These are phyloP conservation scores for Halcyon malimbica DNA, from an alignment of 2,113 vertebrate species.

Conservation along the genomic window DNA sequence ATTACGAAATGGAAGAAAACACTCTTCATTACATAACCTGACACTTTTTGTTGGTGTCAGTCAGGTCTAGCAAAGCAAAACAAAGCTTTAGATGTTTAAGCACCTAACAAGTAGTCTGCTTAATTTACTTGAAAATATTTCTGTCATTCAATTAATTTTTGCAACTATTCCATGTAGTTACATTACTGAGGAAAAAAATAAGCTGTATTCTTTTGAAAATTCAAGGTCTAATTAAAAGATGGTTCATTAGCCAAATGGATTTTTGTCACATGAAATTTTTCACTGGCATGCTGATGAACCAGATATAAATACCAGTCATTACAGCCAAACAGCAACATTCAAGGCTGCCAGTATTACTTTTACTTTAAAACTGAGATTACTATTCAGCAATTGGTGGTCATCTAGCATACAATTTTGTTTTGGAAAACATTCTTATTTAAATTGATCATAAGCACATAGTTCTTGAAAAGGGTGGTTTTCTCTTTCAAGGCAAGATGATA, in stretches of 20 bases:
- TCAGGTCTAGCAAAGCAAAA: not conserved
- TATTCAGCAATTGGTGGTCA: not conserved
- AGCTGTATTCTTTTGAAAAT: constrained; percentile 20
- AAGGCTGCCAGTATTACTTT: not conserved
- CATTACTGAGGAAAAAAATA: not conserved
- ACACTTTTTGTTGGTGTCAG: not conserved
- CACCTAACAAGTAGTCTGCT: not conserved
- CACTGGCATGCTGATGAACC: not conserved
- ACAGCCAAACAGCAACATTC: not conserved
- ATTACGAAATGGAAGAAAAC: not conserved
- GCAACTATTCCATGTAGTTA: not conserved
- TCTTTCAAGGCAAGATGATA: not conserved
- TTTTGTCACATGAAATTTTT: constrained; percentile 47
- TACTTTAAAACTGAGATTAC: constrained; percentile 26
- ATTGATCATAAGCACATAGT: not conserved
- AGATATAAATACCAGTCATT: constrained; percentile 28
- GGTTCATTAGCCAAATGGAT: constrained; percentile 21
- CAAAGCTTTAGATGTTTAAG: constrained; percentile 4
- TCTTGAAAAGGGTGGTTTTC: not conserved
- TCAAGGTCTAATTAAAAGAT: constrained; percentile 24
- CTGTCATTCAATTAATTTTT: constrained; percentile 10
- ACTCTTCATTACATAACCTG: not conserved
- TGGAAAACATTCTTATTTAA: constrained; percentile 24
- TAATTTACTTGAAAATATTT: constrained; percentile 36
- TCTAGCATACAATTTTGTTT: constrained; percentile 2